These are phyloP conservation scores for Papilio machaon DNA, from an alignment of 1,140 invertebrate species.

Conservation along the genomic window DNA sequence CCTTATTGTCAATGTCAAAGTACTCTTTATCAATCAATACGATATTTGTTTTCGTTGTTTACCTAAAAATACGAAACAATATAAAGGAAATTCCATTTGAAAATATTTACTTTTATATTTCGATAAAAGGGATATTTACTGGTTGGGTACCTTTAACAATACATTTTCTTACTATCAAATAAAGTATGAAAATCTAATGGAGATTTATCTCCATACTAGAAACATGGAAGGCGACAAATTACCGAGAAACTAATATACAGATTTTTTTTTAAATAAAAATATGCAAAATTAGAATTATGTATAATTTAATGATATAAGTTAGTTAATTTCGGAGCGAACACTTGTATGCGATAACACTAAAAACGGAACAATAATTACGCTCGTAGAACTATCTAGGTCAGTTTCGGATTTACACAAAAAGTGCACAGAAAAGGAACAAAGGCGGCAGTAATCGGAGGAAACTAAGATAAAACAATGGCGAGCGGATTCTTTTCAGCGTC, in stretches of 20 bases:
- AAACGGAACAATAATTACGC: constrained; percentile 35
- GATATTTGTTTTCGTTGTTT: background rate
- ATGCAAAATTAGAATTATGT: background rate
- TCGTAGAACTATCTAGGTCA: constrained; percentile 37
- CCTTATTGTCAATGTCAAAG: background rate
- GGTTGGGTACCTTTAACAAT: background rate
- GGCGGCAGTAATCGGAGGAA: constrained; percentile 36
- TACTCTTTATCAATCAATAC: background rate
- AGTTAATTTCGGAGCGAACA: background rate
- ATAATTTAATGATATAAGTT: background rate
- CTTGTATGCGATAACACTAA: constrained; percentile 34
- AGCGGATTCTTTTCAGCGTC: constrained; percentile 35
- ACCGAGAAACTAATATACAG: too few relatives aligned
- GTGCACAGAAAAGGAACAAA: constrained; percentile 36
- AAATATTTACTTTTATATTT: constrained; percentile 28
- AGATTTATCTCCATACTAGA: too few relatives aligned
- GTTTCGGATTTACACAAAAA: constrained; percentile 39
- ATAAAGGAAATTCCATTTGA: constrained; percentile 28
- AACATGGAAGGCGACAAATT: too few relatives aligned
- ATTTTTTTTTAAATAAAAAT: background rate
- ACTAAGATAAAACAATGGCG: constrained; percentile 38
- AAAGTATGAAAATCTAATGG: background rate
- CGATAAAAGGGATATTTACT: constrained; percentile 6
- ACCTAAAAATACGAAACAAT: constrained; percentile 17
- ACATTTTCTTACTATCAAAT: background rate